Percentiles rank a stretch among this genome's conserved stretches.
Conservation (phyloP, 30 jellyfish, hydroid and myxozoan genomes). For the Aurelia sp. region DNA sequence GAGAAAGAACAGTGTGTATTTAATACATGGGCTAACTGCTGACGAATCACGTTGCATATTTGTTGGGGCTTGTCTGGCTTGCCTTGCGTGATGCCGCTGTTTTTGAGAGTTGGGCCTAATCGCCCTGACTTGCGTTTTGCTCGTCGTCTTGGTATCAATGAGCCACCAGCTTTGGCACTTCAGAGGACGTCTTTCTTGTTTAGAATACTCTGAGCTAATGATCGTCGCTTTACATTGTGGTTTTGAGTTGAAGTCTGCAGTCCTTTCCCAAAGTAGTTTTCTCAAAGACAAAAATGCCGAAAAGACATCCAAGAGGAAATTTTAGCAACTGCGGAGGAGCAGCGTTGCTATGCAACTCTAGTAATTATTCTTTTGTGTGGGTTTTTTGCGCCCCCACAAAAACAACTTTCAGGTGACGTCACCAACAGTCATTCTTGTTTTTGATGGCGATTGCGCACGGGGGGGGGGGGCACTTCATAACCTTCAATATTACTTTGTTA, state of each 20-base stretch:
- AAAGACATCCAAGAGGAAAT: not conserved
- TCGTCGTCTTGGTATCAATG: too few species aligned
- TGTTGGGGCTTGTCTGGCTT: not conserved
- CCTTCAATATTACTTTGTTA: too few species aligned
- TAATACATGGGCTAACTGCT: conserved; percentile 77
- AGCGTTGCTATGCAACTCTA: not conserved
- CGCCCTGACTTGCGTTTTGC: too few species aligned
- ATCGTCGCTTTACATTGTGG: not conserved
- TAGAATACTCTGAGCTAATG: too few species aligned
- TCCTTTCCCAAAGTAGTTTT: not conserved
- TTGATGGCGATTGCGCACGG: too few species aligned
- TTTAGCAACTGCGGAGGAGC: not conserved
- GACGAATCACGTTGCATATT: conserved; percentile 40
- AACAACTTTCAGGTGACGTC: too few species aligned
- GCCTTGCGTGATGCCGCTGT: not conserved
- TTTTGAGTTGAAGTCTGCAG: not conserved
- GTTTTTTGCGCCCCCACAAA: too few species aligned
- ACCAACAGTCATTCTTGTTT: too few species aligned
- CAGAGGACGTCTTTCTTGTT: not conserved
- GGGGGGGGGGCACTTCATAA: too few species aligned
- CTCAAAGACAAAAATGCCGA: not conserved
- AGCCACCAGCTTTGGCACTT: too few species aligned
- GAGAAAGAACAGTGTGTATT: conserved; percentile 75
- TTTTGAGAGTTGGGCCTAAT: not conserved
- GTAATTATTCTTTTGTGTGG: not conserved